Evolutionary conservation across 2,888 invertebrate genomes (phyloP).

Genomic region (Pseudococcus viburni): DNA sequence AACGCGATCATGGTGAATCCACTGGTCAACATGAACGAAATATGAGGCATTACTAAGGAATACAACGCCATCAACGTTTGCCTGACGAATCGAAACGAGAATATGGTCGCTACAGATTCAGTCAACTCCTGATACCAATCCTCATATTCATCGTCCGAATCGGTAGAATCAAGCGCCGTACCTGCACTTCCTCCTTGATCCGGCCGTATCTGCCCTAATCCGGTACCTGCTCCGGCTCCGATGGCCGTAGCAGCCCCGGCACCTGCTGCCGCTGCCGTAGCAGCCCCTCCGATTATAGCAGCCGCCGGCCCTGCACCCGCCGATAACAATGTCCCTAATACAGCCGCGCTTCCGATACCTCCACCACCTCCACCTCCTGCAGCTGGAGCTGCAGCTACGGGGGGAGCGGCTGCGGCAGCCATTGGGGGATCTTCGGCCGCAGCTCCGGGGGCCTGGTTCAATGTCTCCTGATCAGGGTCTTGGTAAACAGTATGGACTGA

Average conservation of each 20-base stretch:
- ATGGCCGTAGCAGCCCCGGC: conserved; percentile 67
- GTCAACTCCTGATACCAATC: conserved; percentile 35
- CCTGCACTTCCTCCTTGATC: background rate
- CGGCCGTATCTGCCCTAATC: background rate
- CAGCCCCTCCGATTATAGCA: conserved; percentile 51
- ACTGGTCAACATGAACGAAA: conserved; percentile 77
- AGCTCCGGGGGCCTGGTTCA: background rate
- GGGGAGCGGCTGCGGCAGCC: background rate
- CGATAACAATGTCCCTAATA: conserved; percentile 40
- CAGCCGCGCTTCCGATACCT: conserved; percentile 66
- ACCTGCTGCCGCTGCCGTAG: conserved; percentile 68
- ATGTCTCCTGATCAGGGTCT: conserved; percentile 26
- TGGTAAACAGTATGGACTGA: background rate
- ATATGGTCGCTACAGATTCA: conserved; percentile 48
- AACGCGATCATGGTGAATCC: conserved; percentile 77
- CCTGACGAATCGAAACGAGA: conserved; percentile 72
- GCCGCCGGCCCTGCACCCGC: conserved; percentile 55
- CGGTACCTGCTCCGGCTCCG: conserved; percentile 66
- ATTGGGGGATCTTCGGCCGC: conserved; percentile 50
- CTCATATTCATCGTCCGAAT: conserved; percentile 1
- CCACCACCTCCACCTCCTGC: conserved; percentile 67
- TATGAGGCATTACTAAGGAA: conserved; percentile 77
- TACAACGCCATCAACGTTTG: conserved; percentile 77
- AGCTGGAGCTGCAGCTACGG: conserved; percentile 35
- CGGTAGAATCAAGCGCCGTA: conserved; percentile 42